Evolutionary conservation across 2,113 vertebrate species (phyloP).

Genomic region (Sterrhoptilus dennistouni): DNA sequence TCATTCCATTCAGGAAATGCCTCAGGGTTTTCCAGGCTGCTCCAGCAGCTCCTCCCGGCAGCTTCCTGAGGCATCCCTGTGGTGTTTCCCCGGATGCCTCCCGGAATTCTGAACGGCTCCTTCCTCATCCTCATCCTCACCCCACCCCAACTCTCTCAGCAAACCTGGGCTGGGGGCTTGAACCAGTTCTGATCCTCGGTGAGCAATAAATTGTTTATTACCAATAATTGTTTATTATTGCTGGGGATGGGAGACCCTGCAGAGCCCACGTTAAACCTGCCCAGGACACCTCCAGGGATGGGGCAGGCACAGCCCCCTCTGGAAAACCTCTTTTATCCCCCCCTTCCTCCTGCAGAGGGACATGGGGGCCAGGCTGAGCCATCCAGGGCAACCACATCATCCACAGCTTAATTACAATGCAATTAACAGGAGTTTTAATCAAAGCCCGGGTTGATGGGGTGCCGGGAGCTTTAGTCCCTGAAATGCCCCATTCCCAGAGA

Average conservation of each 20-base stretch:
- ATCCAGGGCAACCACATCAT: neutral
- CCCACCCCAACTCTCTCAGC: neutral
- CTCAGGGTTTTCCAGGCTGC: neutral
- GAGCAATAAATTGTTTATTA: neutral
- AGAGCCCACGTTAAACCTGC: accelerated
- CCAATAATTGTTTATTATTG: neutral
- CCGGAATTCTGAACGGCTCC: neutral
- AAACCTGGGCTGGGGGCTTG: neutral
- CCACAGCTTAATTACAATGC: neutral
- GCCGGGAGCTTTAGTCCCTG: neutral
- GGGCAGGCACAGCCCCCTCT: neutral
- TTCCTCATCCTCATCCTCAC: neutral
- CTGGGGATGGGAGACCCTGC: neutral
- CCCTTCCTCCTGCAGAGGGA: neutral
- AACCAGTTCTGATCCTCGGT: neutral
- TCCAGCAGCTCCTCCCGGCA: neutral
- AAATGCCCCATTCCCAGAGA: neutral
- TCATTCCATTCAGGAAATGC: neutral
- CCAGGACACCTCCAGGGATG: neutral
- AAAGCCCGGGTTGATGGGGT: accelerated
- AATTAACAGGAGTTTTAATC: neutral
- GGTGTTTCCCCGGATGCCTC: neutral
- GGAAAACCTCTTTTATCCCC: neutral
- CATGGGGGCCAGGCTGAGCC: neutral
- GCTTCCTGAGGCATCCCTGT: neutral